A percentile compares a stretch with the other conserved stretches of the same genome.
These are phyloP conservation scores for Holocentrus rufus DNA, from an alignment of 2,797 vertebrate genomes.

Conservation along the genomic window DNA sequence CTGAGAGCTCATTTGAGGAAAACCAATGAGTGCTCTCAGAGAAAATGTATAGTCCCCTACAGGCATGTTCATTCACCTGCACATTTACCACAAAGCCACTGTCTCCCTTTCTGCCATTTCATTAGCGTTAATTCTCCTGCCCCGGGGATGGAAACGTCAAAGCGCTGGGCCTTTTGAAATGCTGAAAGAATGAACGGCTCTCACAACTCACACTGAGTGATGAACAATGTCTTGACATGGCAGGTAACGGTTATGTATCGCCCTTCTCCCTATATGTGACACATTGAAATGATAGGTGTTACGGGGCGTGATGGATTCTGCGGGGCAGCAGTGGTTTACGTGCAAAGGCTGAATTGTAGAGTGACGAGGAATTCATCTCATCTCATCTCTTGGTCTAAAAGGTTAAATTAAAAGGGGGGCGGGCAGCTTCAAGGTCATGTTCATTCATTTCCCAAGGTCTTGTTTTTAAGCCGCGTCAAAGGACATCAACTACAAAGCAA, in stretches of 20 bases:
- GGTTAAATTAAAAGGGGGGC: slow-evolving; percentile 60
- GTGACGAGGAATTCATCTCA: slow-evolving; percentile 55
- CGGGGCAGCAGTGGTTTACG: slow-evolving; percentile 40
- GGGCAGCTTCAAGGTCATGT: slow-evolving; percentile 63
- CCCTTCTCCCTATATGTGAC: slow-evolving; percentile 63
- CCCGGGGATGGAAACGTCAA: slow-evolving; percentile 29
- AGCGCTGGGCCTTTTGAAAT: slow-evolving; percentile 23
- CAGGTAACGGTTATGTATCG: slow-evolving; percentile 73
- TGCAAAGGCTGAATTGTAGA: slow-evolving; percentile 53
- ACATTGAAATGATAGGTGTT: slow-evolving; percentile 73
- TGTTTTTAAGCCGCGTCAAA: slow-evolving; percentile 52
- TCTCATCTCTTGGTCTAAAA: slow-evolving; percentile 55
- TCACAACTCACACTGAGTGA: slow-evolving; percentile 65
- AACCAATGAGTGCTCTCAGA: slow-evolving; percentile 44
- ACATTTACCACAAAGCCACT: slow-evolving; percentile 44
- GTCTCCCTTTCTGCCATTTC: slow-evolving; percentile 45
- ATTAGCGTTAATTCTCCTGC: slow-evolving; percentile 49
- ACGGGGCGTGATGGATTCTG: slow-evolving; percentile 68
- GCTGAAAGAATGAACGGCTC: slow-evolving; percentile 50
- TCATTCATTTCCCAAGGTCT: slow-evolving; percentile 53
- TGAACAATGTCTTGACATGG: slow-evolving; percentile 69
- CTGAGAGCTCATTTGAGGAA: slow-evolving; percentile 47
- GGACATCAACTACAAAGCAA: slow-evolving; percentile 15
- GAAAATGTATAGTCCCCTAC: slow-evolving; percentile 36
- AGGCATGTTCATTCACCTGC: slow-evolving; percentile 41